Conservation (phyloP, 2,113 vertebrate species). For the mouse (Mus musculus) region GRCm39 chr4:127710001-127710500, state of each 20-base stretch:
- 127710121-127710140: not conserved
- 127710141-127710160: not conserved
- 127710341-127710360: constrained; percentile 16
- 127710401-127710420: constrained; percentile 5
- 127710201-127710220: not conserved
- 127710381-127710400: not conserved
- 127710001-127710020: not conserved
- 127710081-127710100: not conserved
- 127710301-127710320: not conserved
- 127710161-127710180: not conserved
- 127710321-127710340: not conserved
- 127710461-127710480: not conserved
- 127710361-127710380: constrained; percentile 31
- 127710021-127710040: not conserved
- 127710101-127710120: not conserved
- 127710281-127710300: not conserved
- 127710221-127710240: not conserved
- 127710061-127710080: not conserved
- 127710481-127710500: constrained; percentile 18
- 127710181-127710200: not conserved
- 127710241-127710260: not conserved
- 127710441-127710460: not conserved
- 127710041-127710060: not conserved
- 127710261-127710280: not conserved
- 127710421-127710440: not conserved